Conservation (phyloP, 1,140 invertebrate species). For the Anastrepha ludens region DNA sequence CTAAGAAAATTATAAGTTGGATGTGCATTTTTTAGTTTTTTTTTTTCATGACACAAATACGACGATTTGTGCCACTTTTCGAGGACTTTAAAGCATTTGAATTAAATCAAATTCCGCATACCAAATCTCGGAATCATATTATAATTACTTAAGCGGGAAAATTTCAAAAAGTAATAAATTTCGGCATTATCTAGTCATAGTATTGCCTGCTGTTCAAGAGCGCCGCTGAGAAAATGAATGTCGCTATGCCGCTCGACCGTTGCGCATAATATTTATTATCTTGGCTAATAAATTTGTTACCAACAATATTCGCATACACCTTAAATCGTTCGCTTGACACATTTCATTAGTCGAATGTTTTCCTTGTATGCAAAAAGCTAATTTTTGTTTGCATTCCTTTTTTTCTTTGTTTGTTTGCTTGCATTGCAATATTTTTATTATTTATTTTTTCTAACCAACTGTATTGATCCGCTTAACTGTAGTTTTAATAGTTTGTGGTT, state of each 20-base stretch:
- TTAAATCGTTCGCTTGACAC: constrained; percentile 27
- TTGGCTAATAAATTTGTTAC: constrained; percentile 46
- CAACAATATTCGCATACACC: not conserved
- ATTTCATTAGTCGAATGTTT: constrained; percentile 34
- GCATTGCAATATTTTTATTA: too few species aligned
- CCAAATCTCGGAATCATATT: not conserved
- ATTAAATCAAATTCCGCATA: not conserved
- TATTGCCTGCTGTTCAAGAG: too few species aligned
- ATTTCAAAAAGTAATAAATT: too few species aligned
- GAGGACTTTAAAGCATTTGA: not conserved
- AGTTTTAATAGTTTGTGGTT: not conserved
- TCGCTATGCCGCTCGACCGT: not conserved
- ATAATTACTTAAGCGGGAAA: not conserved
- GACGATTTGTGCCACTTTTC: too few species aligned
- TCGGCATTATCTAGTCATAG: too few species aligned
- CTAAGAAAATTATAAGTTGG: too few species aligned
- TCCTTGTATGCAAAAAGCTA: too few species aligned
- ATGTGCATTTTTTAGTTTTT: too few species aligned
- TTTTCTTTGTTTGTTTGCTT: not conserved
- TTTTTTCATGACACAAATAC: too few species aligned
- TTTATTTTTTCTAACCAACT: too few species aligned
- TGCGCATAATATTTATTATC: constrained; percentile 1
- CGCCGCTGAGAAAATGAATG: not conserved
- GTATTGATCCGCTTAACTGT: not conserved
- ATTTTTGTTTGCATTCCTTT: too few species aligned